A percentile compares a stretch with the other conserved stretches of the same genome.
phyloP scores from a whole-genome alignment of 2,797 vertebrate genomes.

The Rhinogobio ventralis region DNA sequence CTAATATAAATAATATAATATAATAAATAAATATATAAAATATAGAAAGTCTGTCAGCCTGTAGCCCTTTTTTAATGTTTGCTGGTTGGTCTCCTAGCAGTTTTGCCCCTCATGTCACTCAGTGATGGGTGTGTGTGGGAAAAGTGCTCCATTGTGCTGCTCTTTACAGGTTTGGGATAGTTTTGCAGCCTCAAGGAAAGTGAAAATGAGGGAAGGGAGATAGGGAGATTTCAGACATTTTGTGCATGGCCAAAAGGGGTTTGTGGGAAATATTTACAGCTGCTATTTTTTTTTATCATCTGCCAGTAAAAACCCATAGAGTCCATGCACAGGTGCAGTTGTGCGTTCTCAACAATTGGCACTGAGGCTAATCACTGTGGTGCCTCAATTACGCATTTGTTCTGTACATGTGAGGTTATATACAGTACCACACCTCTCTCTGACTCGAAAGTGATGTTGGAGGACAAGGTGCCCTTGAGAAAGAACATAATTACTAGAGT shows the following conservation, averaged over 20 bases:
- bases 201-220: conserved; percentile 71
- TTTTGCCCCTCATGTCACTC: conserved; percentile 1
- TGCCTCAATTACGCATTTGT: conserved; percentile 21
- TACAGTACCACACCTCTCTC: not conserved
- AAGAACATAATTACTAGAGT: conserved; percentile 42
- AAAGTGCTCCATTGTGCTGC: conserved; percentile 26
- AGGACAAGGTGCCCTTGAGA: conserved; percentile 48
- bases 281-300: conserved; percentile 55
- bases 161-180: conserved; percentile 35
- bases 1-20: not conserved
- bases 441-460: conserved; percentile 51
- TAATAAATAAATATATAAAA: not conserved
- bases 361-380: conserved; percentile 69
- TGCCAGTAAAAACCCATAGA: conserved; percentile 29
- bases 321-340: conserved; percentile 42
- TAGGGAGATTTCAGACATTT: conserved; percentile 75
- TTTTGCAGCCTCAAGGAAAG: conserved; percentile 68
- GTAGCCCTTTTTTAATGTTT: conserved; percentile 7
- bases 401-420: conserved; percentile 9
- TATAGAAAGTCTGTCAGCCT: not conserved
- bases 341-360: conserved; percentile 38
- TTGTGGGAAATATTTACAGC: conserved; percentile 78
- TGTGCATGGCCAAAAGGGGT: conserved; percentile 74
- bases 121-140: not conserved
- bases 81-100: not conserved